Base-by-base conservation (phyloP, 2,113 vertebrate genomes). In the Bos javanicus region DNA sequence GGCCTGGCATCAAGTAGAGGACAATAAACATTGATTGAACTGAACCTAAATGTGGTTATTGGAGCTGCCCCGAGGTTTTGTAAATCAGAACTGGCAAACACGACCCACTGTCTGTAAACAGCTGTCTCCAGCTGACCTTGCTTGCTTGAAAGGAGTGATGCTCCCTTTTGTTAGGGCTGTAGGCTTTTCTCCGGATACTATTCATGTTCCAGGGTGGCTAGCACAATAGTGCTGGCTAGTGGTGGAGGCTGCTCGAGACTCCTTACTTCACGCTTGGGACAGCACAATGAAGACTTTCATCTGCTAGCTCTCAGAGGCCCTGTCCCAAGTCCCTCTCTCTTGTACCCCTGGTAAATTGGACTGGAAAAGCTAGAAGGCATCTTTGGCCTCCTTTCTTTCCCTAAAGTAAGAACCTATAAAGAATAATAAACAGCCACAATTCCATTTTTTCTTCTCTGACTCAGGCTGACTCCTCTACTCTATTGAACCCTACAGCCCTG, bases 1-100 rank as follows among this genome's bases (percentile, higher is more conserved):
- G 33, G 50, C 48, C 64, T 88, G 88, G 25, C 39, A 87, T 95
- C 91, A 81, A 67, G 46, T 36, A 94, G 43, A 85, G n/a, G n/a
- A 81, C 91, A 96, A 78, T 95, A 94, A 95, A 43, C 93, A 93
- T 87, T 94, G 95, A 96, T 64, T 39, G 48, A 93, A 12, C 57
- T 95, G 60, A 97, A 95, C 26, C 62, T 43, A 95, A 95, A 76
- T 60, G 50, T 81, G 62, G 36, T 94, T 94, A 62, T 23, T 93
- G 30, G 57, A 93, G 43, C 80, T 93, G 46, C 57, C 36, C 60
- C 0, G 14, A 91, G 83, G 36, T 82, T 97, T 95, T 93, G 14
- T 91, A 93, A 91, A 93, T 89, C 76, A 90, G 25, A 90, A 59
- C 85, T 97, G 50, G 78, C 62, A 90, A 95, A 94, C 3, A 84